phyloP scores from a whole-genome alignment of 2,113 vertebrate genomes.

The Microcebus tavaratra region DNA sequence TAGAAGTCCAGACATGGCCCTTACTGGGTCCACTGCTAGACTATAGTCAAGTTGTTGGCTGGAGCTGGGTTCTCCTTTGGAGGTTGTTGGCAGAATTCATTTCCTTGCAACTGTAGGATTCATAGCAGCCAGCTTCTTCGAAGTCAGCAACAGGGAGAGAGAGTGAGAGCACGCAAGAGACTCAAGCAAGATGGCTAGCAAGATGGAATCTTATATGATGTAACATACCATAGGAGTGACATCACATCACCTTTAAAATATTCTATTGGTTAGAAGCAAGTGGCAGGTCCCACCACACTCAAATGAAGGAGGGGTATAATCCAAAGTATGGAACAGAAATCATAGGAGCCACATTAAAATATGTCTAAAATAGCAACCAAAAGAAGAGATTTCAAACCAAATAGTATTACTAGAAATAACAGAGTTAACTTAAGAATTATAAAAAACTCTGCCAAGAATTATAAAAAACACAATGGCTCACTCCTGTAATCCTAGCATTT shows the following conservation, averaged over 20 bases:
- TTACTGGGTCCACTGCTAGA: not conserved
- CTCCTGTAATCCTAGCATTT: too few species aligned
- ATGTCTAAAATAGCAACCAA: not conserved
- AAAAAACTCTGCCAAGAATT: not conserved
- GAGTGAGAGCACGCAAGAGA: not conserved
- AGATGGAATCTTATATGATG: not conserved
- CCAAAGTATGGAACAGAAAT: not conserved
- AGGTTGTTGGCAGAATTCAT: constrained; percentile 3
- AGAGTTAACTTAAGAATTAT: not conserved
- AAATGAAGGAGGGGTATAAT: not conserved
- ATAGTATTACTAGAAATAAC: not conserved
- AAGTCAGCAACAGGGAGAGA: not conserved
- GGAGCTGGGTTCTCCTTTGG: not conserved
- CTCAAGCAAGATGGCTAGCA: not conserved
- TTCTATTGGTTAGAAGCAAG: not conserved
- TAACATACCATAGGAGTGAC: not conserved
- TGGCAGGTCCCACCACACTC: not conserved
- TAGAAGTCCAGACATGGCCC: not conserved
- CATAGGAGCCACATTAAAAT: not conserved
- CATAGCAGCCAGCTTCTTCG: not conserved
- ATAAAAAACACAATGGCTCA: too few species aligned
- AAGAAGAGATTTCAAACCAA: not conserved
- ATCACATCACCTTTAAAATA: not conserved
- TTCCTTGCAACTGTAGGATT: not conserved
- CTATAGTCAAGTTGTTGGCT: not conserved